These are phyloP conservation scores for Isotomurus palustris DNA, from an alignment of 2,888 invertebrate genomes.

Conservation along the genomic window DNA sequence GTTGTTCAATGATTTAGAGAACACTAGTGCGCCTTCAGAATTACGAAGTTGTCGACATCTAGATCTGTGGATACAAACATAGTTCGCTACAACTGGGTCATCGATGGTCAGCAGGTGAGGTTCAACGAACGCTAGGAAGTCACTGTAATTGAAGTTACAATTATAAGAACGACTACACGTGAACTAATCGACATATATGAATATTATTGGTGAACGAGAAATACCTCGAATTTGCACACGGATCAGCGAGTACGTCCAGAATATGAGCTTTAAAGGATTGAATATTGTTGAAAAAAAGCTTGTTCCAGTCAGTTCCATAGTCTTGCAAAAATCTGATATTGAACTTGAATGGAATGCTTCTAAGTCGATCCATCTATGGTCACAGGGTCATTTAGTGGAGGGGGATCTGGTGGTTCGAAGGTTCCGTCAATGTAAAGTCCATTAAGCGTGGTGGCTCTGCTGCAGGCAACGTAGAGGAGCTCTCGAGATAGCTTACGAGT, in stretches of 20 bases:
- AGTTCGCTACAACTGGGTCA: background rate
- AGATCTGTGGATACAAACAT: background rate
- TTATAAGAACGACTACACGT: no score
- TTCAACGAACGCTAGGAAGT: slow-evolving; percentile 5
- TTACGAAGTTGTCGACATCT: background rate
- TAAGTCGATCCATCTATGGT: background rate
- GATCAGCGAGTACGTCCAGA: background rate
- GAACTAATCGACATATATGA: no score
- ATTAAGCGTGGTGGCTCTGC: slow-evolving; percentile 5
- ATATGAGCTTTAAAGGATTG: background rate
- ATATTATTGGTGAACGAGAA: no score
- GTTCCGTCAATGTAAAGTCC: slow-evolving; percentile 16
- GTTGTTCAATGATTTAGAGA: no score
- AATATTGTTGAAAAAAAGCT: background rate
- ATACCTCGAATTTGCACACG: background rate
- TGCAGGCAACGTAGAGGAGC: slow-evolving; percentile 23
- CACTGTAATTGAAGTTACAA: no score
- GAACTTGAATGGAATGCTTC: background rate
- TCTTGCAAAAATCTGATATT: background rate
- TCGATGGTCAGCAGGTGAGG: background rate
- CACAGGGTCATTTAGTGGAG: background rate
- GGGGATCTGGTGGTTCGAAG: background rate
- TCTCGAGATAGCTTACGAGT: background rate
- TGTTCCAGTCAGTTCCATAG: background rate
- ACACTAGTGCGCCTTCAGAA: slow-evolving; percentile 2